Evolutionary conservation across 1,140 invertebrate genomes (phyloP).

Genomic region (Papilio polyxenes): DNA sequence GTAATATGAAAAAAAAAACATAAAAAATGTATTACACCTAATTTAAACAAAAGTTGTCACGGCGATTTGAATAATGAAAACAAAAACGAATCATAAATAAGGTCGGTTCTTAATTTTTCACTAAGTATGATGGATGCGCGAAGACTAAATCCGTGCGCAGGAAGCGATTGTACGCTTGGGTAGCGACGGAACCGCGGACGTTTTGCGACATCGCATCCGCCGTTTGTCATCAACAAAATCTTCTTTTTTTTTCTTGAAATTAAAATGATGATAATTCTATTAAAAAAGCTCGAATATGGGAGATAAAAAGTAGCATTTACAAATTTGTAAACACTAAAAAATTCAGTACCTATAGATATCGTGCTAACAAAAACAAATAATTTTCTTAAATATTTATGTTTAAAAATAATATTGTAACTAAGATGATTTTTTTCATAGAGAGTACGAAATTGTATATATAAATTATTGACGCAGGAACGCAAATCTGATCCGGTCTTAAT

Average conservation of each 20-base stretch:
- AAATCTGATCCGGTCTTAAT: conserved; percentile 25
- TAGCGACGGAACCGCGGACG: conserved; percentile 52
- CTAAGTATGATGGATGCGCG: conserved; percentile 33
- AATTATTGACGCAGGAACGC: conserved; percentile 26
- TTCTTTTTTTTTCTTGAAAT: conserved; percentile 37
- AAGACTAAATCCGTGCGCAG: conserved; percentile 42
- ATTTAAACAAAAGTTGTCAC: background rate
- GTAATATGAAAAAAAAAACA: too few relatives aligned
- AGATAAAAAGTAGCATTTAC: too few relatives aligned
- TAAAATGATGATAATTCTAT: too few relatives aligned
- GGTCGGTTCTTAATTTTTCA: conserved; percentile 24
- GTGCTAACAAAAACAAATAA: too few relatives aligned
- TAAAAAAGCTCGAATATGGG: too few relatives aligned
- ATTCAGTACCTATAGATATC: too few relatives aligned
- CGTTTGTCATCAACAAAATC: conserved; percentile 52
- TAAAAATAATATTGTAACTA: too few relatives aligned
- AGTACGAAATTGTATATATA: conserved; percentile 10
- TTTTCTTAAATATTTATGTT: too few relatives aligned
- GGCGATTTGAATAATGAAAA: conserved; percentile 20
- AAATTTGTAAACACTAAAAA: too few relatives aligned
- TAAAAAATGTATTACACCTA: background rate
- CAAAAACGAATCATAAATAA: conserved; percentile 29
- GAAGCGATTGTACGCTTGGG: conserved; percentile 53
- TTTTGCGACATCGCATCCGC: conserved; percentile 57
- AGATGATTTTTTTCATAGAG: background rate